Evolutionary conservation across 2,113 vertebrate genomes (phyloP).

Genomic region (Geothlypis trichas): DNA sequence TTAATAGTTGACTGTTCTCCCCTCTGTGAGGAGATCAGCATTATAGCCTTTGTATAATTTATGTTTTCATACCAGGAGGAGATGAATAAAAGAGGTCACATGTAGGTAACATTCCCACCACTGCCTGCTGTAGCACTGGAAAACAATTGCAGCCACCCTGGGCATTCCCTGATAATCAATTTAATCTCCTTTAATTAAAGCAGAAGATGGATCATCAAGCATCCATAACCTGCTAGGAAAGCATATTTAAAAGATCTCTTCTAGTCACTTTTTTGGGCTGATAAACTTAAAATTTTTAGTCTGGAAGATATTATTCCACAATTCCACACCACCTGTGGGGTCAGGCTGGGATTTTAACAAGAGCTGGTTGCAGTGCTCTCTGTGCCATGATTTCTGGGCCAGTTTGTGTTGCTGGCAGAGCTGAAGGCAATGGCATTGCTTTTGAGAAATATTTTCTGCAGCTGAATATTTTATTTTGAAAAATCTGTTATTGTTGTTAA

Average conservation of each 20-base stretch:
- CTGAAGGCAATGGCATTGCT: not conserved
- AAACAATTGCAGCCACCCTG: not conserved
- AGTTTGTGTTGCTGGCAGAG: not conserved
- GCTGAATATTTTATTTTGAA: not conserved
- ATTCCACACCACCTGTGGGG: not conserved
- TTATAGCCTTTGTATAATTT: not conserved
- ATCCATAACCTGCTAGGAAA: not conserved
- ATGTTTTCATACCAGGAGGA: not conserved
- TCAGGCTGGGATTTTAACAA: not conserved
- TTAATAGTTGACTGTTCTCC: not conserved
- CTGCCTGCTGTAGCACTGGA: not conserved
- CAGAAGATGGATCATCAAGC: not conserved
- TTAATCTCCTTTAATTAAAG: not conserved
- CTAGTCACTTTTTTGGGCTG: not conserved
- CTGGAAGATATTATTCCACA: not conserved
- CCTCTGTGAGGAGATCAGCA: not conserved
- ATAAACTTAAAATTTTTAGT: not conserved
- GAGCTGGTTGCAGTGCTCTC: not conserved
- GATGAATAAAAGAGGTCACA: not conserved
- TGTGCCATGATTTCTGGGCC: not conserved
- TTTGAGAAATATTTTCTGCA: not conserved
- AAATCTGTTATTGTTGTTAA: not conserved
- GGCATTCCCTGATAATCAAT: not conserved
- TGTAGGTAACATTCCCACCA: not conserved
- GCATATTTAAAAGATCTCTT: not conserved